Base-by-base conservation (phyloP, 2,888 invertebrate genomes). In the Emmelina monodactyla region DNA sequence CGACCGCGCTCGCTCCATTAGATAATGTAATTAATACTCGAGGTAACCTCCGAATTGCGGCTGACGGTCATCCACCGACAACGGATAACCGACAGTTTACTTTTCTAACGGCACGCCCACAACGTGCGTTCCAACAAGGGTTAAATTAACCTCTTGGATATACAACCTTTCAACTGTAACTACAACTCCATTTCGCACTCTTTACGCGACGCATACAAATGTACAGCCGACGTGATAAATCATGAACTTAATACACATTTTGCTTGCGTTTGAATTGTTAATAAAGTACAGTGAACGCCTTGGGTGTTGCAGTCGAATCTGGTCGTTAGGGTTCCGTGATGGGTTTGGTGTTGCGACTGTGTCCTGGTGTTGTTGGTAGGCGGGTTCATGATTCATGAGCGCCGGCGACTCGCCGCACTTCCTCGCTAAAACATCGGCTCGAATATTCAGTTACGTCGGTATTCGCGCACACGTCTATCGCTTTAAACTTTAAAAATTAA, bases 21-120 rank as follows among this genome's bases (percentile, higher is more conserved):
- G 70, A 63, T 70, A 65, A 62, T 71, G 76, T 76, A 78, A 76
- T 76, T 68, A 76, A 76, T 75, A 75, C 67, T 59, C 58, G 58
- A 58, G 66, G 68, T 64, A 64, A 60, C 62, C 66, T 11, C 65
- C 62, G 71, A 71, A 75, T 72, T 73, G 71, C 65, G 59, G 60
- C 52, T 55, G 62, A 63, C 60, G 58, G 60, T 57, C 47, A 58
- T 53, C 60, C 51, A 62, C 63, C 58, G 54, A 61, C 35, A 62
- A 64, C 68, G 62, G 52, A 48, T 51, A 43, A 47, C 44, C 39
- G 46, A 42, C 36, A 46, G 47, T 55, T 57, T 57, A 48, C 54
- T 51, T 55, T 29, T 7, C 29, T 11, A 29, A 29, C 25, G 25
- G 11, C 11, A 25, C 25, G 25, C 25, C 25, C 11, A 25, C 25